Evolutionary conservation across 2,888 invertebrate species (phyloP).

Genomic region (Molorchus minor): DNA sequence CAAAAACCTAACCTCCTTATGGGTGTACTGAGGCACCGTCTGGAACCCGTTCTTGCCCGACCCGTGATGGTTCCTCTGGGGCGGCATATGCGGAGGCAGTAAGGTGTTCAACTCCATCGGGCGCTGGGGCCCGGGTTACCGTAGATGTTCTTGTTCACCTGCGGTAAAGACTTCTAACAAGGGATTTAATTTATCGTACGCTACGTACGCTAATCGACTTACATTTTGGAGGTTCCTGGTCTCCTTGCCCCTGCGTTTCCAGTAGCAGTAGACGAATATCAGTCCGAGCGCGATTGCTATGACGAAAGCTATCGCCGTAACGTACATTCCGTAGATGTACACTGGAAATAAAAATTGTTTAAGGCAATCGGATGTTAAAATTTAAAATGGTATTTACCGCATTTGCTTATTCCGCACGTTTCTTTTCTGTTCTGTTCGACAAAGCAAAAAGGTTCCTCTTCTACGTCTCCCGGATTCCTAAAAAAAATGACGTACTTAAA

Average conservation of each 20-base stretch:
- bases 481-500: slow-evolving; percentile 57
- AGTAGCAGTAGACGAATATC: slow-evolving; percentile 71
- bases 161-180: slow-evolving; percentile 70
- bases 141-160: slow-evolving; percentile 83
- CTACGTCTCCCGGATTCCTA: slow-evolving; percentile 87
- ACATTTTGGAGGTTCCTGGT: slow-evolving; percentile 71
- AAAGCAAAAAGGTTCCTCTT: slow-evolving; percentile 91
- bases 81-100: slow-evolving; percentile 68
- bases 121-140: slow-evolving; percentile 77
- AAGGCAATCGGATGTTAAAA: slow-evolving; percentile 1
- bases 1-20: slow-evolving; percentile 85
- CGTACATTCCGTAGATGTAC: slow-evolving; percentile 83
- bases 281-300: slow-evolving; percentile 67
- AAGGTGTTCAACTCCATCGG: slow-evolving; percentile 88
- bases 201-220: slow-evolving; percentile 40
- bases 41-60: slow-evolving; percentile 56
- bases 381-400: slow-evolving; percentile 67
- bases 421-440: slow-evolving; percentile 80
- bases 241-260: slow-evolving; percentile 63
- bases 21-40: slow-evolving; percentile 84
- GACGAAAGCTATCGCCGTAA: slow-evolving; percentile 71
- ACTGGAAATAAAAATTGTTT: slow-evolving; percentile 70
- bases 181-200: background rate
- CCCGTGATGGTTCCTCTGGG: slow-evolving; percentile 56
- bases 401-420: slow-evolving; percentile 87